Evolutionary conservation across 2,888 invertebrate species (phyloP), one percentile per base, ranked within the genome.

Genomic region (Cosmia trapezina): DNA sequence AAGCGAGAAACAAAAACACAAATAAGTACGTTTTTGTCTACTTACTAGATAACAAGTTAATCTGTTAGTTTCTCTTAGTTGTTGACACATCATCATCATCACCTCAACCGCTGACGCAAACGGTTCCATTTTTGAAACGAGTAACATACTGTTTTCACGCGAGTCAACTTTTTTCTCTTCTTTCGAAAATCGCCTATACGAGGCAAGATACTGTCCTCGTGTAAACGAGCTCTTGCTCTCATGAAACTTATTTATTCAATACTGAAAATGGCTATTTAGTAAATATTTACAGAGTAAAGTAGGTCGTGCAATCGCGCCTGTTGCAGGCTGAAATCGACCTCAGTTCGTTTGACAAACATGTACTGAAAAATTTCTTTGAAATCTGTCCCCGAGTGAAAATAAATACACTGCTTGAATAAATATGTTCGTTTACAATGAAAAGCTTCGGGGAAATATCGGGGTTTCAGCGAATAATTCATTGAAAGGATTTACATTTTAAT

Each of bases 401-500:
- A 70, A 63, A 75, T 47, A 64, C 59, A 43, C 19, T 63, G 17
- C 14, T 76, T 19, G 22, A 68, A 76, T 17, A 65, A 53, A 59
- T 59, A 69, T 73, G 43, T 33, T 43, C 53, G 47, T 66, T 45
- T 54, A 28, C 67, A 63, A 45, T 67, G 62, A 43, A 73, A 72
- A 66, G 66, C 43, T 49, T 81, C 43, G 17, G 56, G 17, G 57
- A 64, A 77, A 62, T 74, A 62, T 73, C 33, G 41, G 17, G 14
- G 41, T 61, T 61, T 33, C 43, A 51, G 54, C 28, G 60, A 57
- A 62, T 47, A 73, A 66, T 56, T 53, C 17, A 64, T 12, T 64
- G 53, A 72, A 76, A 37, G 62, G 65, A 28, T 80, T 74, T 66
- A 72, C 54, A 72, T 72, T 43, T 56, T 79, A 65, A 79, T 79